Evolutionary conservation across 2,797 vertebrate genomes (phyloP).

Genomic region (Selene dorsalis): DNA sequence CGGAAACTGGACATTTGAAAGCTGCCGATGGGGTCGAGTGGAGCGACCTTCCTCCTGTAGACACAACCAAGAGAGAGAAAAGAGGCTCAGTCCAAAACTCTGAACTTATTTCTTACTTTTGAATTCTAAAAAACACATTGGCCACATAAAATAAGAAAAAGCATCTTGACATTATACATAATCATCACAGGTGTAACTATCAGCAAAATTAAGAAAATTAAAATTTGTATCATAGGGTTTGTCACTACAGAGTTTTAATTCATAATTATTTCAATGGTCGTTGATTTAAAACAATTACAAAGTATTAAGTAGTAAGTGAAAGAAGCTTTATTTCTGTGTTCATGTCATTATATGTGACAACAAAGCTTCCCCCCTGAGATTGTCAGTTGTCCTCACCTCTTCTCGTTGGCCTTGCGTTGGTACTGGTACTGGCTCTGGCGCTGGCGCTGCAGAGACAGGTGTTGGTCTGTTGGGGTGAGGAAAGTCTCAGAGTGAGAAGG

Average conservation of each 20-base stretch:
- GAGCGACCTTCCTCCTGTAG: constrained; percentile 80
- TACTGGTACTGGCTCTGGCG: constrained; percentile 52
- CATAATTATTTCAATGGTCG: no score
- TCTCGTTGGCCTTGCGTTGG: constrained; percentile 73
- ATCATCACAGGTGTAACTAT: not conserved
- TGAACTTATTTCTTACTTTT: not conserved
- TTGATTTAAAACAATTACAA: no score
- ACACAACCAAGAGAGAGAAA: not conserved
- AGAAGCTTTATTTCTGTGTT: not conserved
- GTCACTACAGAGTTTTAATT: not conserved
- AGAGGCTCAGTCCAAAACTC: not conserved
- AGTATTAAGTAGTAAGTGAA: no score
- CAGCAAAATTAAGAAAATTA: not conserved
- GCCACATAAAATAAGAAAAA: not conserved
- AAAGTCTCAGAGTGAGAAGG: constrained; percentile 42
- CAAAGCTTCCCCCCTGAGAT: not conserved
- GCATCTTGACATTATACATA: not conserved
- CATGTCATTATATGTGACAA: not conserved
- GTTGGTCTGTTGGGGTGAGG: constrained; percentile 49
- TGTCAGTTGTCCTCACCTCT: constrained; percentile 70
- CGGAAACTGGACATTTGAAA: constrained; percentile 72
- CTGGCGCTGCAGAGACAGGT: constrained; percentile 54
- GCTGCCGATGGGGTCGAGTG: constrained; percentile 81
- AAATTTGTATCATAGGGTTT: not conserved
- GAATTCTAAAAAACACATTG: no score